phyloP scores from a whole-genome alignment of 1,140 invertebrate genomes.

The Leptinotarsa lineolata region DNA sequence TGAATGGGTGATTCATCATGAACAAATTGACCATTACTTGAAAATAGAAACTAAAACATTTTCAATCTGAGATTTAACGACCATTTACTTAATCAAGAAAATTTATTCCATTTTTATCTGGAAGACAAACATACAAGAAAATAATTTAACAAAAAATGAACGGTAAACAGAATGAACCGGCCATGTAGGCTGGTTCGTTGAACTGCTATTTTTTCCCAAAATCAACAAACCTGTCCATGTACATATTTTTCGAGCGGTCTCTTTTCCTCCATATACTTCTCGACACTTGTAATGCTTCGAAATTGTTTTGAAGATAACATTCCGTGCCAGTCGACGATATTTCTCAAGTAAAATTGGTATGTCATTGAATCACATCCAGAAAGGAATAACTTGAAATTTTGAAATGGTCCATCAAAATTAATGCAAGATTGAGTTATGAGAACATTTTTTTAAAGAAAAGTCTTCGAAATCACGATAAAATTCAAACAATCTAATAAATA shows the following conservation, averaged over 20 bases:
- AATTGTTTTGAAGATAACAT: neutral
- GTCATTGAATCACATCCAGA: no score
- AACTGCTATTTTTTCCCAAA: neutral
- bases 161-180: no score
- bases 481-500: no score
- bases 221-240: neutral
- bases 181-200: neutral
- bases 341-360: neutral
- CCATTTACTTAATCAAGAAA: neutral
- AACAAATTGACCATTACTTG: neutral
- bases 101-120: conserved; percentile 1
- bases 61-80: neutral
- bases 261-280: neutral
- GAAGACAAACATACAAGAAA: neutral
- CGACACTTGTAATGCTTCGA: neutral
- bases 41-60: neutral
- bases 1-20: neutral
- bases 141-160: neutral
- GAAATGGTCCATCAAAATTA: no score
- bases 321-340: neutral
- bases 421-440: no score
- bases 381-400: no score
- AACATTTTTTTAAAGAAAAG: no score
- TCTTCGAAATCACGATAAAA: no score
- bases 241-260: neutral